Evolutionary conservation across 30 jellyfish, hydroid and myxozoan genomes (phyloP).

Genomic region (Pseudorhiza aurosa): DNA sequence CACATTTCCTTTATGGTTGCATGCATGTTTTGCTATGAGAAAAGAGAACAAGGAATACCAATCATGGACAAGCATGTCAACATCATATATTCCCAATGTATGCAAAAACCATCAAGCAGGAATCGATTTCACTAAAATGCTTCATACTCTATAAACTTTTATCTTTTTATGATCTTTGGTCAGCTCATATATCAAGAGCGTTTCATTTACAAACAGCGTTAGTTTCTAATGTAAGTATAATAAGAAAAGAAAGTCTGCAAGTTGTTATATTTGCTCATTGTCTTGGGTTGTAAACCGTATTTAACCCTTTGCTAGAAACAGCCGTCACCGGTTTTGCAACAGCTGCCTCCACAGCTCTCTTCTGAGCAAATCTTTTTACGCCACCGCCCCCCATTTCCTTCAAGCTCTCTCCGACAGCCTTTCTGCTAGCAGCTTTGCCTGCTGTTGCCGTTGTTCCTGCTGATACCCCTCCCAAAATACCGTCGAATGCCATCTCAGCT

Average conservation of each 20-base stretch:
- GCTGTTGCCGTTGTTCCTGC: constrained; percentile 20
- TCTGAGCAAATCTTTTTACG: constrained; percentile 16
- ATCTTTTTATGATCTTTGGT: no score
- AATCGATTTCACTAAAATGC: no score
- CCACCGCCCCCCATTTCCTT: constrained; percentile 59
- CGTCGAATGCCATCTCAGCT: constrained; percentile 38
- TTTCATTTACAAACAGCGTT: no score
- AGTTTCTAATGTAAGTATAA: no score
- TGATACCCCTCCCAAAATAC: constrained; percentile 25
- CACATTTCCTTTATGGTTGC: no score
- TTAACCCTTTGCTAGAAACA: constrained; percentile 15
- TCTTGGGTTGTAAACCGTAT: constrained; percentile 21
- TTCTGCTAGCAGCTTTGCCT: constrained; percentile 35
- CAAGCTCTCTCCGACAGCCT: constrained; percentile 42
- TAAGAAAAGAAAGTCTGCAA: no score
- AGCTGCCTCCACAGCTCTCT: constrained; percentile 22
- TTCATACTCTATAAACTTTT: no score
- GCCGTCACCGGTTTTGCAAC: constrained; percentile 36
- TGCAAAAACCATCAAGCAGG: no score
- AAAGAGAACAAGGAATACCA: background rate
- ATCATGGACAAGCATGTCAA: no score
- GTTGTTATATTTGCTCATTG: background rate
- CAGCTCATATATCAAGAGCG: no score
- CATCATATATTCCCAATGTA: no score
- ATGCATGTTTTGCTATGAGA: background rate